Evolutionary conservation across 1,140 invertebrate genomes (phyloP).

Genomic region (Caenorhabditis remanei): DNA sequence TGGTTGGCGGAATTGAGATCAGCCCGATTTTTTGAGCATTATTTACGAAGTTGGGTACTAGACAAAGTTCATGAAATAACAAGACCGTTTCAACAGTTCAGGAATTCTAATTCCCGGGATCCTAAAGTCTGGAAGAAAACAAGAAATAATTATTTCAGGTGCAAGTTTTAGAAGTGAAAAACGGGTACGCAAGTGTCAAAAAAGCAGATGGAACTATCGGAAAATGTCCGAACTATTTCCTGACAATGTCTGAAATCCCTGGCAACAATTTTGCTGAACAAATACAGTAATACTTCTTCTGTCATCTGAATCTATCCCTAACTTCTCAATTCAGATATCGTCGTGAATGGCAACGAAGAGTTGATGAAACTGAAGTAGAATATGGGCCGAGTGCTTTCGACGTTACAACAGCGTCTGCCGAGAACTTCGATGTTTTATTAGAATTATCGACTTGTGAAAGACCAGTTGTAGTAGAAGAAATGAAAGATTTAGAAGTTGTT

Average conservation of each 20-base stretch:
- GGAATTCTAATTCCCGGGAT: no score
- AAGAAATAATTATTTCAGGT: conserved; percentile 22
- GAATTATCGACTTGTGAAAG: conserved; percentile 26
- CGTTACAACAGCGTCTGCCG: conserved; percentile 1
- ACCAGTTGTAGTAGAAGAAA: conserved; percentile 30
- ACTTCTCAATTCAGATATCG: conserved; percentile 47
- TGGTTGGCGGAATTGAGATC: no score
- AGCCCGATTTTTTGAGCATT: no score
- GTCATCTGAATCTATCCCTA: neutral
- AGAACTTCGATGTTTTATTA: neutral
- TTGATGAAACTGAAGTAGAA: conserved; percentile 7
- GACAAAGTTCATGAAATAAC: no score
- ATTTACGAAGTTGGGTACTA: no score
- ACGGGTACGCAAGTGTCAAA: conserved; percentile 34
- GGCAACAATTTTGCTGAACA: conserved; percentile 56
- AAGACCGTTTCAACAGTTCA: no score
- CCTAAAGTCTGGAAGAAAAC: neutral
- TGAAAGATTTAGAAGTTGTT: conserved; percentile 43
- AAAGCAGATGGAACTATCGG: conserved; percentile 40
- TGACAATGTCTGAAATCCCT: conserved; percentile 31
- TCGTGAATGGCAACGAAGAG: conserved; percentile 35
- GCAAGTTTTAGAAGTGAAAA: conserved; percentile 18
- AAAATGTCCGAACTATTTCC: conserved; percentile 49
- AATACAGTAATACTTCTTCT: conserved; percentile 27
- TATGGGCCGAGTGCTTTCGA: conserved; percentile 29